Conservation (phyloP, 2,113 vertebrate genomes). For the Plestiodon gilberti region DNA sequence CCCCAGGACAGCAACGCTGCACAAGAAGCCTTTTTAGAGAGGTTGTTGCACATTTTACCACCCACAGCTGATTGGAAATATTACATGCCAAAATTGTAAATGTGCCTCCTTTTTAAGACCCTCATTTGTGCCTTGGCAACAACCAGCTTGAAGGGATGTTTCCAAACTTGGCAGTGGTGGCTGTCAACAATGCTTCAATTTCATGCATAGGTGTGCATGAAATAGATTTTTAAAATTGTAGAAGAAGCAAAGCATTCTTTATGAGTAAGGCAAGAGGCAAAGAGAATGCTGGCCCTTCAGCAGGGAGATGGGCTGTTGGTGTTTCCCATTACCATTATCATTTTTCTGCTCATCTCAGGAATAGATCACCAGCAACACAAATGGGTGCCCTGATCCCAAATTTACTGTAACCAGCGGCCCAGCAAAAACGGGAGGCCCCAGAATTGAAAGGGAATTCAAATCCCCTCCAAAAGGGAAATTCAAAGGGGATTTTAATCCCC, state of each 20-base stretch:
- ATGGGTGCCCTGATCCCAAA: background rate
- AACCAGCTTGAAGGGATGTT: background rate
- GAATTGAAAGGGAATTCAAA: too few relatives aligned
- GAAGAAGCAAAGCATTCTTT: background rate
- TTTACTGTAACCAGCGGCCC: too few relatives aligned
- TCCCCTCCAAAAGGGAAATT: too few relatives aligned
- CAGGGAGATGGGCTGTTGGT: background rate
- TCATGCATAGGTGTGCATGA: slow-evolving; percentile 15
- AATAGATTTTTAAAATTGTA: slow-evolving; percentile 7
- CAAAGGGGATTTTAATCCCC: too few relatives aligned
- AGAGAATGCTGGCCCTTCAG: background rate
- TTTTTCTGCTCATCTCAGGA: background rate
- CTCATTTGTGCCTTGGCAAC: background rate
- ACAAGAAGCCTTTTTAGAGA: slow-evolving; percentile 35
- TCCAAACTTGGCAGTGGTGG: slow-evolving; percentile 1
- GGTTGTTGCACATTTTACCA: slow-evolving; percentile 14
- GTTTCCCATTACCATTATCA: background rate
- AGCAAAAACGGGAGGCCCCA: too few relatives aligned
- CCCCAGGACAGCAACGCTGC: background rate
- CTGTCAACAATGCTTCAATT: slow-evolving; percentile 18
- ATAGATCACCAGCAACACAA: background rate
- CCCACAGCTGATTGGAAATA: background rate
- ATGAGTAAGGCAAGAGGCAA: background rate
- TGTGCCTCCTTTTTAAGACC: background rate
- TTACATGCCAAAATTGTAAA: background rate